Evolutionary conservation across 2,797 vertebrate genomes (phyloP), one percentile per base, ranked within the genome.

Genomic region (Jordanella pulchra): DNA sequence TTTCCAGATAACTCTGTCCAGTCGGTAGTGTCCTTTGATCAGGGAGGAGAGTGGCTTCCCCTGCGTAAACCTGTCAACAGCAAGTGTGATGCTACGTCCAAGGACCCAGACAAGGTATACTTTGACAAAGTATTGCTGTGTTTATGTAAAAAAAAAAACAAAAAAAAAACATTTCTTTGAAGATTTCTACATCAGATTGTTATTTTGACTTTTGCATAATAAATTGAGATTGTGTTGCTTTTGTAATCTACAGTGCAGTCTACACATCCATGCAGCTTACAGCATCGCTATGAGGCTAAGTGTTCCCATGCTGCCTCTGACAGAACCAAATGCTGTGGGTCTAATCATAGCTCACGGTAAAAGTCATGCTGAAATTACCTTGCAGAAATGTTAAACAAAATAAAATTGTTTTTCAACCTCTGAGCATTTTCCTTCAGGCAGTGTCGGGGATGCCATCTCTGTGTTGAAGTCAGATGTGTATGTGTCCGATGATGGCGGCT

Each of bases 401-500:
- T 7, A 9, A 7, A 47, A 50, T 3, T 39, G 25, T 3, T 67
- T 21, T 77, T 39, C 14, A 1, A 1, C 0, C 5, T n/a, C 17
- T 83, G 2, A 85, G 28, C 0, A 25, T 42, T 69, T 77, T 39
- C 58, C 83, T 80, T 64, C 89, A 99, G 97, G 97, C 60, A 98
- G 96, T 1, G 96, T 98, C 5, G 97, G 97, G 6, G 96, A 97
- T 28, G 93, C 95, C 61, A 95, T 97, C 83, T 97, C 97, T 0
- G 88, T 96, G 84, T 91, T 95, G 92, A 93, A 80, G 65, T 96
- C 97, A 0, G 96, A 97, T 9, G 97, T 99, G 70, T 99, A 96
- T 56, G 96, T 99, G 81, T 98, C 97, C 21, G 97, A 99, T 70
- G 97, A 99, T 6, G 97, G 97, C 0, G 97, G 97, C 10, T 99